These are phyloP conservation scores for Chelonus insularis DNA, from an alignment of 1,140 invertebrate species.

Conservation along the genomic window DNA sequence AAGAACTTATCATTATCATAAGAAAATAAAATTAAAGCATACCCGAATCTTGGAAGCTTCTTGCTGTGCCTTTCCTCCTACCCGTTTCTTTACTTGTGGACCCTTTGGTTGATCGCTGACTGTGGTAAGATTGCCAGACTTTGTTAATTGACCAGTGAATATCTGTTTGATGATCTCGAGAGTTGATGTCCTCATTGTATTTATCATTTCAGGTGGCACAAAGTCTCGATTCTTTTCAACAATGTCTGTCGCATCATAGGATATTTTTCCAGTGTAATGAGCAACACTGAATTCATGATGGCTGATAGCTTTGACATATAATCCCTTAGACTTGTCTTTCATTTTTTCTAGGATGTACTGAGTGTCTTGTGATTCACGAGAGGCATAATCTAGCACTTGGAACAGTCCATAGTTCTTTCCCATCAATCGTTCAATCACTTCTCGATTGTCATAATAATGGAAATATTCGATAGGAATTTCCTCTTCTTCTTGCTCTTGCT, in stretches of 20 bases:
- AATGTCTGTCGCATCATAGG: constrained; percentile 80
- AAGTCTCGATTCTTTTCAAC: constrained; percentile 88
- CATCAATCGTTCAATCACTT: constrained; percentile 82
- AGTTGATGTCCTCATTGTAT: constrained; percentile 77
- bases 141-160: constrained; percentile 85
- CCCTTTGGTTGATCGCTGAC: constrained; percentile 37
- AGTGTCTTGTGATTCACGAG: constrained; percentile 66
- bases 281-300: constrained; percentile 75
- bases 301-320: constrained; percentile 65
- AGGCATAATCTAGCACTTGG: constrained; percentile 86
- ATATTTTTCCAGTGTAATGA: constrained; percentile 82
- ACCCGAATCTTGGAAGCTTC: constrained; percentile 60
- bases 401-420: constrained; percentile 83
- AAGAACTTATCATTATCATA: not conserved
- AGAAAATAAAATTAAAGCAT: constrained; percentile 20
- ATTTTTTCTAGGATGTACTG: constrained; percentile 65
- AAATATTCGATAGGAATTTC: constrained; percentile 72
- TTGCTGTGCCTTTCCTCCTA: constrained; percentile 60
- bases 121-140: constrained; percentile 75
- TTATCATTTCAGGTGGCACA: constrained; percentile 82
- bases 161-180: constrained; percentile 74
- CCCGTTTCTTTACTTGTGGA: constrained; percentile 47
- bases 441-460: constrained; percentile 85
- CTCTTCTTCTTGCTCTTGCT: constrained; percentile 79
- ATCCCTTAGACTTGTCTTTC: constrained; percentile 39